A percentile compares a stretch with the other conserved stretches of the same genome.
These are phyloP conservation scores for Eristalis pertinax DNA, from an alignment of 2,888 invertebrate genomes.

Conservation along the genomic window DNA sequence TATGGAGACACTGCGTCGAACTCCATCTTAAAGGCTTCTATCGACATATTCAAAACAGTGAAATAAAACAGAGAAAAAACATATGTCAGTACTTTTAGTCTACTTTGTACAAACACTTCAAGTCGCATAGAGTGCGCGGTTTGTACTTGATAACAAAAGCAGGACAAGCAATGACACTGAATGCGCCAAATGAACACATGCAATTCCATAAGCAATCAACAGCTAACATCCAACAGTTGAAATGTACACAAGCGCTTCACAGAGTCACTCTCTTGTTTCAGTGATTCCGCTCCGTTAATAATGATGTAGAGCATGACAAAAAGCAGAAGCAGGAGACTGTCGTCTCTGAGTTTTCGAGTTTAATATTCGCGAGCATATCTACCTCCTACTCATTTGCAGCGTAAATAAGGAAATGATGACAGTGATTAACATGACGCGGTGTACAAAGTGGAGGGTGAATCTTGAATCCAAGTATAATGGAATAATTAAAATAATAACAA, in stretches of 20 bases:
- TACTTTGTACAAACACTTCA: not conserved
- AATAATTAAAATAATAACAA: slow-evolving; percentile 39
- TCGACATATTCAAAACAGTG: not conserved
- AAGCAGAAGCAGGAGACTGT: not conserved
- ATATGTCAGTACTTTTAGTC: not conserved
- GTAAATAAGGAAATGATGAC: slow-evolving; percentile 30
- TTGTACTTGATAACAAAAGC: slow-evolving; percentile 60
- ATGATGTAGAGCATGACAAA: slow-evolving; percentile 36
- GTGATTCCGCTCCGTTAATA: slow-evolving; percentile 53
- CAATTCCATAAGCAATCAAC: slow-evolving; percentile 46
- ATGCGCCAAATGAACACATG: slow-evolving; percentile 62
- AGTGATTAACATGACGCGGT: slow-evolving; percentile 52
- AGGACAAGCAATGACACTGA: slow-evolving; percentile 57
- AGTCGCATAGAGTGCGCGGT: slow-evolving; percentile 41
- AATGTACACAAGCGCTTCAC: slow-evolving; percentile 49
- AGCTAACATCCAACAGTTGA: slow-evolving; percentile 36
- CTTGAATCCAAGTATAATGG: slow-evolving; percentile 35
- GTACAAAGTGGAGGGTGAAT: slow-evolving; percentile 3
- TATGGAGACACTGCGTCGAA: not conserved
- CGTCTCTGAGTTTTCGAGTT: slow-evolving; percentile 49
- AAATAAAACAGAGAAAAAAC: not conserved
- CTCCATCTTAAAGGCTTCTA: not conserved
- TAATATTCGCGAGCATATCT: slow-evolving; percentile 44
- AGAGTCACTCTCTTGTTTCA: slow-evolving; percentile 32
- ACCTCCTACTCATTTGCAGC: slow-evolving; percentile 21